Evolutionary conservation across 2,888 invertebrate species (phyloP), one percentile per base, ranked within the genome.

Genomic region (Clepsis dumicolana): DNA sequence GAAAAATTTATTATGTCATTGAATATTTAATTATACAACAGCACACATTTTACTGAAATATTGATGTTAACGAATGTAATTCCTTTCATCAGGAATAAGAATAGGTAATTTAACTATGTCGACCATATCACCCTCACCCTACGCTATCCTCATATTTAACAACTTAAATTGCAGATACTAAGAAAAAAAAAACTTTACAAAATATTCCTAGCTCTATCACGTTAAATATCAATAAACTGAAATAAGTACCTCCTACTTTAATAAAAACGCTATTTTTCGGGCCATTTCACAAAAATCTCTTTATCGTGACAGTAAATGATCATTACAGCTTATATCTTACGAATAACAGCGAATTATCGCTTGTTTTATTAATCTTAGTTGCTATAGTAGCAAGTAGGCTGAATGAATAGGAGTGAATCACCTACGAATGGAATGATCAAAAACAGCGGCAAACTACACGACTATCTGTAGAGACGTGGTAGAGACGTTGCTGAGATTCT

Each of bases 131-230:
- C 56, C 50, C 53, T 69, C 61, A 65, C 56, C 50, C 53, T 61
- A 48, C 10, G 16, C 62, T 56, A 63, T 38, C 35, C 35, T 57
- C 16, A 48, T 38, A 50, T 63, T 52, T 21, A 21, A 67, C 14
- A 50, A 25, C 25, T 21, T 52, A 48, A 50, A 57, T 44, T 61
- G 35, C 35, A 67, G 50, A 67, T 70, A 61, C 63, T 67, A 71
- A 66, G 69, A 65, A 73, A 71, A n/a, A n/a, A 65, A 72, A 73
- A 71, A 70, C 25, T 72, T 72, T 71, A 81, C 69, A 79, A 78
- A 79, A 80, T 83, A 90, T 83, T 86, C 86, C 90, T 91, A 92
- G 86, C 83, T 88, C 91, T 93, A 93, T 93, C 93, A 93, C 93
- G 93, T 87, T 89, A 88, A 90, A 90, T 89, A 89, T 89, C 85